Evolutionary conservation across 1,140 invertebrate genomes (phyloP).

Genomic region (Papilio dardanus): DNA sequence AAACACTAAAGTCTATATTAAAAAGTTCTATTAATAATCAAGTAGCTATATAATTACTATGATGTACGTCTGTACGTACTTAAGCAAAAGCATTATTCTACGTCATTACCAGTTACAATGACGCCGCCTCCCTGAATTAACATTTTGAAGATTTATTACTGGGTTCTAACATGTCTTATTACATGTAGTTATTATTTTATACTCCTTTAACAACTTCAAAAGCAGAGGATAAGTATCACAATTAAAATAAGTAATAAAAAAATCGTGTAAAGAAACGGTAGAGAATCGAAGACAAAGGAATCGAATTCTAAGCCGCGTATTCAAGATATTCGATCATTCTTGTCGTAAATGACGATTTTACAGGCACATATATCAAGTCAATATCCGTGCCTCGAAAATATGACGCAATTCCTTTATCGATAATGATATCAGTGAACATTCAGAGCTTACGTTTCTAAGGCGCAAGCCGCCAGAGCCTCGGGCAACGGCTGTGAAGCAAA

Average conservation of each 20-base stretch:
- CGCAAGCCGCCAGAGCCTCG: neutral
- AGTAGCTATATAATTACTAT: no score
- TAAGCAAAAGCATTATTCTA: slow-evolving; percentile 20
- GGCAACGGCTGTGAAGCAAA: neutral
- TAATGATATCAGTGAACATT: neutral
- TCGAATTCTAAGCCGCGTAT: neutral
- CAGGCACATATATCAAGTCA: slow-evolving; percentile 6
- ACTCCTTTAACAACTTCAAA: no score
- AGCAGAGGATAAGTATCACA: no score
- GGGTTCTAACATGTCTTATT: neutral
- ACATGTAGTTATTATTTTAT: neutral
- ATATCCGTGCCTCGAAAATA: neutral
- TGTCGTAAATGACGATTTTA: slow-evolving; percentile 3
- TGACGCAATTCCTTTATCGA: slow-evolving; percentile 15
- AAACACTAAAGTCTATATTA: neutral
- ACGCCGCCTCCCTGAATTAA: slow-evolving; percentile 25
- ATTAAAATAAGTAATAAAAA: neutral
- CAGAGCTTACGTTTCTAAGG: neutral
- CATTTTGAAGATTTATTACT: slow-evolving; percentile 27
- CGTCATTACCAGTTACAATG: slow-evolving; percentile 19
- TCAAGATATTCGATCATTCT: neutral
- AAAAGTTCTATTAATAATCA: neutral
- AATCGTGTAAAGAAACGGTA: neutral
- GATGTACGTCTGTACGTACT: no score
- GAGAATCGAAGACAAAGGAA: neutral